These are phyloP conservation scores for Volucella inflata DNA, from an alignment of 2,888 invertebrate species.

Conservation along the genomic window DNA sequence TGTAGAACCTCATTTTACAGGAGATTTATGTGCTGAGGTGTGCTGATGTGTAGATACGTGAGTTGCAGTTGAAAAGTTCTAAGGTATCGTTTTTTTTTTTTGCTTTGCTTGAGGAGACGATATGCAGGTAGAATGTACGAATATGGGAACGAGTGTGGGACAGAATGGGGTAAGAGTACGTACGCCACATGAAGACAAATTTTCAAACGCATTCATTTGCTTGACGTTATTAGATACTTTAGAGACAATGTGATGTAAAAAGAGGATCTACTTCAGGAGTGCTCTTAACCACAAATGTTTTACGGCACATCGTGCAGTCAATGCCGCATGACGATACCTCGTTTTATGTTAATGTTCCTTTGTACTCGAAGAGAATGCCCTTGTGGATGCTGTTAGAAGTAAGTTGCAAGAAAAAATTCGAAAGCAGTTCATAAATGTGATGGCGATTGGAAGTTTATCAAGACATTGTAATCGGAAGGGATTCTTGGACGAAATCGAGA, in stretches of 20 bases:
- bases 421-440: too few species aligned
- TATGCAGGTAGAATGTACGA: too few species aligned
- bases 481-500: too few species aligned
- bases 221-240: constrained; percentile 53
- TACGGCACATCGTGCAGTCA: constrained; percentile 4
- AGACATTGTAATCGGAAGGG: too few species aligned
- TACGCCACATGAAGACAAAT: constrained; percentile 12
- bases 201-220: constrained; percentile 48
- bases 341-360: constrained; percentile 1
- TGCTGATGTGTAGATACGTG: background rate
- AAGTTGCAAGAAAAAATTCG: too few species aligned
- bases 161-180: background rate
- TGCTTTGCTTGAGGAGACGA: too few species aligned
- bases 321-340: background rate
- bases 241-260: constrained; percentile 27
- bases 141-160: too few species aligned
- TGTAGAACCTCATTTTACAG: constrained; percentile 33
- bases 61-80: background rate
- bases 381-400: too few species aligned
- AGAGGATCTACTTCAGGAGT: background rate
- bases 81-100: constrained; percentile 15
- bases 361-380: background rate
- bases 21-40: constrained; percentile 30
- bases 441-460: too few species aligned
- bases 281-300: constrained; percentile 34